These are phyloP conservation scores for Pagetopsis macropterus DNA, from an alignment of 2,797 vertebrate species.

Conservation along the genomic window DNA sequence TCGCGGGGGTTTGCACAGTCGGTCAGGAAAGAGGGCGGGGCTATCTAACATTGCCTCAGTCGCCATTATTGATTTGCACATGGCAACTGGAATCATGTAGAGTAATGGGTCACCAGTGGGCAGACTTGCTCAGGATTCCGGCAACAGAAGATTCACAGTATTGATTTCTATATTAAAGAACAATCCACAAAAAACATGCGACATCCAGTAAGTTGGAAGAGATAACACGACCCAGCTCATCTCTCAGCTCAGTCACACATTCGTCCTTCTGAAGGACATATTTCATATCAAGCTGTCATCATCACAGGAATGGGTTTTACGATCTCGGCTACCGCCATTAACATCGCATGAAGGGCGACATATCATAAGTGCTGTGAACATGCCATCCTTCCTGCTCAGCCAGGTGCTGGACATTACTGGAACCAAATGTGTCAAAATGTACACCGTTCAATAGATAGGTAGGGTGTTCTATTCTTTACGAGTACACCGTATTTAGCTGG, in stretches of 20 bases:
- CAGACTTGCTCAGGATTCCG: slow-evolving; percentile 35
- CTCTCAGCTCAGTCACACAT: slow-evolving; percentile 51
- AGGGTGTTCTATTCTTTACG: neutral
- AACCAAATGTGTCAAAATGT: slow-evolving; percentile 4
- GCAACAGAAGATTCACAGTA: slow-evolving; percentile 23
- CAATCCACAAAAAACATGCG: slow-evolving; percentile 40
- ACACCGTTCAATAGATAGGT: neutral
- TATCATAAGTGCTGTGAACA: slow-evolving; percentile 55
- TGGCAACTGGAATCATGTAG: slow-evolving; percentile 29
- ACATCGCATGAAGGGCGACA: slow-evolving; percentile 73
- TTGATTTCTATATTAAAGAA: slow-evolving; percentile 43
- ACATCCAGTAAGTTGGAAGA: slow-evolving; percentile 30
- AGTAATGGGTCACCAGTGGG: slow-evolving; percentile 45
- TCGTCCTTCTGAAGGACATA: slow-evolving; percentile 69
- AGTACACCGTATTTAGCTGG: neutral
- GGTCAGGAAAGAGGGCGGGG: slow-evolving; percentile 19
- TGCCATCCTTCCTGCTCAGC: slow-evolving; percentile 29
- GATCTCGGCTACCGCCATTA: slow-evolving; percentile 69
- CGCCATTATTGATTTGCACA: slow-evolving; percentile 54
- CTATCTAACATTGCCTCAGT: slow-evolving; percentile 40
- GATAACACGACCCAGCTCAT: slow-evolving; percentile 38
- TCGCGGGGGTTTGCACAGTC: slow-evolving; percentile 14
- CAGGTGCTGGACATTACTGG: slow-evolving; percentile 2
- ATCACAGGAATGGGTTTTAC: slow-evolving; percentile 70
- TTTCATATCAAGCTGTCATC: slow-evolving; percentile 81